Base-by-base conservation (phyloP, 2,888 invertebrate genomes). In the Morpho deidamia region DNA sequence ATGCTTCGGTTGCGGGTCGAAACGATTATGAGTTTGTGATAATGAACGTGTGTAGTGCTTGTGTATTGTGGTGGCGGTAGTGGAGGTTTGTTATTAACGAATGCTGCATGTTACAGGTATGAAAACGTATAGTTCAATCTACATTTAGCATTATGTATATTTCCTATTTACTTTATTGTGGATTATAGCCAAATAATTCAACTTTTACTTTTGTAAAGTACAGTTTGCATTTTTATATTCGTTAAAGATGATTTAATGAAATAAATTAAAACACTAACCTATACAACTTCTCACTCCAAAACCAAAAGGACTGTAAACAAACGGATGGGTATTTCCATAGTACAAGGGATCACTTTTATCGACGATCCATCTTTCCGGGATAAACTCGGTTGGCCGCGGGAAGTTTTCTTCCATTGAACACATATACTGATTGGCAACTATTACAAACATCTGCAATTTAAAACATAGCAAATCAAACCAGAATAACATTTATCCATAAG, bases 351-450 rank as follows among this genome's bases (percentile, higher is more conserved):
- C 79, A 7, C 64, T 63, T 57, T 83, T 81, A 0, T 74, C 70
- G 1, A 62, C 64, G 7, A 90, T 63, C 96, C 96, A 97, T 45
- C 96, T 83, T 71, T 96, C 96, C 0, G 96, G 96, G 39, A 93
- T 72, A 68, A 92, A 96, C 54, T 92, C 87, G 0, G 81, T 66
- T 2, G 94, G 86, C 12, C 88, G 81, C 0, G 91, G 85, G 67
- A 93, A 95, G 63, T 94, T 91, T 53, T 91, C 80, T n/a, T 93
- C 93, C 68, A 91, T 90, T 65, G 91, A 83, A 47, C 93, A 92
- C 66, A 93, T 91, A 11, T 92, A 90, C 67, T 93, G 92, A 62
- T 95, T 94, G 58, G 63, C 60, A 14, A 81, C 69, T 2, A 66
- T 56, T 1, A 81, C 37, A 10, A 65, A 61, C 23, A 67, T 63